Evolutionary conservation across 1,140 invertebrate genomes (phyloP).

Genomic region (Magallana gigas): DNA sequence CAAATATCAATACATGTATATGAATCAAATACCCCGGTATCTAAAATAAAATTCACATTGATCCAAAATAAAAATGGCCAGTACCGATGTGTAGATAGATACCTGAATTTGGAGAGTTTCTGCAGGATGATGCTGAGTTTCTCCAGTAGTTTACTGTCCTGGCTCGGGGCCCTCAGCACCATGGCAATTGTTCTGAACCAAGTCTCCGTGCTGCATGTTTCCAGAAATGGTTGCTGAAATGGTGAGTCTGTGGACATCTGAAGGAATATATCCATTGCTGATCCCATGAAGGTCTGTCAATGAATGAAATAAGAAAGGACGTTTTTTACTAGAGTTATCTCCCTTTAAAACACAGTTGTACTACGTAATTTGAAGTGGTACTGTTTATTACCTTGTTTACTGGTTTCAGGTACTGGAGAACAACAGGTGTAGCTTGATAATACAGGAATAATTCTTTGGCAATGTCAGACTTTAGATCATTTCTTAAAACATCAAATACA

Average conservation of each 20-base stretch:
- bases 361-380: neutral
- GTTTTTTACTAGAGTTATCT: neutral
- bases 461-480: slow-evolving; percentile 76
- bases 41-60: too few relatives aligned
- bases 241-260: slow-evolving; percentile 77
- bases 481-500: slow-evolving; percentile 76
- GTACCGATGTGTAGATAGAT: neutral
- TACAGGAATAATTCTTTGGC: slow-evolving; percentile 76
- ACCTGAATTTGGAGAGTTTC: slow-evolving; percentile 75
- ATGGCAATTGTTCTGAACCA: slow-evolving; percentile 77
- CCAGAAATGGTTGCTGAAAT: slow-evolving; percentile 72
- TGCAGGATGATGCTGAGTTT: slow-evolving; percentile 78
- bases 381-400: slow-evolving; percentile 73
- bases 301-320: neutral
- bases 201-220: slow-evolving; percentile 76
- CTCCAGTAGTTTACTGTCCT: slow-evolving; percentile 74
- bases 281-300: slow-evolving; percentile 69
- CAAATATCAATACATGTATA: too few relatives aligned
- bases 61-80: too few relatives aligned
- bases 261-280: slow-evolving; percentile 76
- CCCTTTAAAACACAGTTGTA: neutral
- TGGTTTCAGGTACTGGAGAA: slow-evolving; percentile 76
- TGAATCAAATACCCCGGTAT: too few relatives aligned
- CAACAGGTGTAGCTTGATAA: slow-evolving; percentile 76
- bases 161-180: slow-evolving; percentile 73